Evolutionary conservation across 1,140 invertebrate species (phyloP).

Genomic region (Microplitis mediator): DNA sequence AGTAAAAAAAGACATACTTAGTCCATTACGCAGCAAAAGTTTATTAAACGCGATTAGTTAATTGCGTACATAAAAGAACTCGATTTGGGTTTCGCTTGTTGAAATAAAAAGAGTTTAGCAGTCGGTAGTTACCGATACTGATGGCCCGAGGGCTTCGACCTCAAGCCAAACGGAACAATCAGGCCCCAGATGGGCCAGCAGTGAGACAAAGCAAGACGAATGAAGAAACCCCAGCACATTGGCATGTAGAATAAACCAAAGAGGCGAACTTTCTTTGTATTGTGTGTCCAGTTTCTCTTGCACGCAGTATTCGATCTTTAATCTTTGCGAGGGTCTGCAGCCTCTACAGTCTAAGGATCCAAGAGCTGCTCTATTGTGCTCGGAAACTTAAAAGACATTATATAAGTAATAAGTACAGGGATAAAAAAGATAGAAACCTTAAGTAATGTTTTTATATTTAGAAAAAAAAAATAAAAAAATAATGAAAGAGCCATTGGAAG

Average conservation of each 20-base stretch:
- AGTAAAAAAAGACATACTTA: too few species aligned
- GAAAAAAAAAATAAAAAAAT: constrained; percentile 10
- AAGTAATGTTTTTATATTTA: too few species aligned
- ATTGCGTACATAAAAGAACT: neutral
- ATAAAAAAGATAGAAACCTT: neutral
- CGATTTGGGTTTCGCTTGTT: too few species aligned
- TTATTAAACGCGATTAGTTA: too few species aligned
- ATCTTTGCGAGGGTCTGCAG: constrained; percentile 6
- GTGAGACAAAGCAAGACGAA: constrained; percentile 14
- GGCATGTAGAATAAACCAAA: neutral
- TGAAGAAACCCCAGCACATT: neutral
- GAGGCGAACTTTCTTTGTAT: neutral
- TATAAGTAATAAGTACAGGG: too few species aligned
- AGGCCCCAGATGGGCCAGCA: neutral
- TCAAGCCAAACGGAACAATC: constrained; percentile 16
- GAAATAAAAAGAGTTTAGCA: neutral
- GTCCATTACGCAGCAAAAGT: too few species aligned
- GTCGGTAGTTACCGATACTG: neutral
- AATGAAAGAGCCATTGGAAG: neutral
- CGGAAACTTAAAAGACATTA: neutral
- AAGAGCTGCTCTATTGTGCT: neutral
- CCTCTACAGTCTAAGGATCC: too few species aligned
- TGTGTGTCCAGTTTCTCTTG: neutral
- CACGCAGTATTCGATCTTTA: constrained; percentile 26
- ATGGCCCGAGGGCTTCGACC: neutral